Evolutionary conservation across 64 coral and sea anemone genomes (phyloP).

Genomic region (Catalaphyllia jardinei): DNA sequence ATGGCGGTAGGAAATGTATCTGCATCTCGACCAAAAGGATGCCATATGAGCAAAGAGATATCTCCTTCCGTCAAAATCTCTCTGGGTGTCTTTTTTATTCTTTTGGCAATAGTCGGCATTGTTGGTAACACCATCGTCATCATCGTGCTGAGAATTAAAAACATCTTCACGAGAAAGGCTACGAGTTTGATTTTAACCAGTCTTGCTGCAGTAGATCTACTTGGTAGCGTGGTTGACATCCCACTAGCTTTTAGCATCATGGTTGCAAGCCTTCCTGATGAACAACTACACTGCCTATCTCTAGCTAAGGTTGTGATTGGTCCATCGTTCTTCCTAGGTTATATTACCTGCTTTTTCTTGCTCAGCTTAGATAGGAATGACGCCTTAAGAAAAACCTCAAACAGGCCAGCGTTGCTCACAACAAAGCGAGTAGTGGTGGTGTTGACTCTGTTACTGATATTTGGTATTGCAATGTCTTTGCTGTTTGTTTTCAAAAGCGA

Average conservation of each 20-base stretch:
- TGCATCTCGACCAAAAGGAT: neutral
- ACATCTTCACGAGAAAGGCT: neutral
- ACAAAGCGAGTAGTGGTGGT: neutral
- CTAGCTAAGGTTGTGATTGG: neutral
- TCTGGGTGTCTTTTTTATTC: neutral
- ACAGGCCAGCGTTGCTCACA: neutral
- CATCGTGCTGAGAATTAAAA: neutral
- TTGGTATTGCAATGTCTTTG: neutral
- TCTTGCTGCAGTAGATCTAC: neutral
- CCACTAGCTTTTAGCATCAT: neutral
- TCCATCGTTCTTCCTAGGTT: neutral
- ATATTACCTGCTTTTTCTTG: neutral
- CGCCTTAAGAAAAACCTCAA: neutral
- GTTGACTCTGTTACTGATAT: neutral
- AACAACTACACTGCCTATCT: neutral
- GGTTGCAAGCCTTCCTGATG: neutral
- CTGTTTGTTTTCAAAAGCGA: neutral
- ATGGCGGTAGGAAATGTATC: neutral
- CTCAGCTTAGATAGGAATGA: slow-evolving; percentile 12
- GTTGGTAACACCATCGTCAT: neutral
- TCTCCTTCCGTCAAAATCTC: neutral
- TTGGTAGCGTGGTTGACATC: neutral
- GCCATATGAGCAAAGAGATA: neutral
- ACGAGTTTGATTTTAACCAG: neutral
- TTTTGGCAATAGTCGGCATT: neutral